Conservation (phyloP, 2,113 vertebrate genomes). For the Gallinago undulata region DNA sequence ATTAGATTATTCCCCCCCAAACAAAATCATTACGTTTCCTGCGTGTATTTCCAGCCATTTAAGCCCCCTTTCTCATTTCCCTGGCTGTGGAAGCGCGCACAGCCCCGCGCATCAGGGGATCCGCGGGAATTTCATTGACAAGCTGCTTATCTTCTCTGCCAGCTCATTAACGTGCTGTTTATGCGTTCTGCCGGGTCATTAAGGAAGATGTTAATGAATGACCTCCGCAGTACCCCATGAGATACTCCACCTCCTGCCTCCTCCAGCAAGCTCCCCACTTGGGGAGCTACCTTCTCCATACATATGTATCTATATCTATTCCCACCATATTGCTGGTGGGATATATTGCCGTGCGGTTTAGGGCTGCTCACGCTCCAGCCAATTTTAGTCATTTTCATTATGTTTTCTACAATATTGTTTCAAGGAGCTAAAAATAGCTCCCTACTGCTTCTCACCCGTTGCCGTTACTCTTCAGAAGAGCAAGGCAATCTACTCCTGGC, state of each 20-base stretch:
- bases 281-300: neutral
- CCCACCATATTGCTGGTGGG: neutral
- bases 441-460: neutral
- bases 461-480: neutral
- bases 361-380: neutral
- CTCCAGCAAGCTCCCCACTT: neutral
- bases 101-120: neutral
- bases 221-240: neutral
- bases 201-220: neutral
- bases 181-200: neutral
- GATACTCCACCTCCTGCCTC: neutral
- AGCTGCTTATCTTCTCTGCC: conserved; percentile 18
- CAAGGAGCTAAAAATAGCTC: neutral
- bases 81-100: neutral
- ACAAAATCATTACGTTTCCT: neutral
- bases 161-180: conserved; percentile 11
- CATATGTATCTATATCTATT: too few species aligned
- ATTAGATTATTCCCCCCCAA: neutral
- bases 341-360: fast-evolving
- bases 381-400: neutral
- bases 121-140: neutral
- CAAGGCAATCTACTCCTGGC: neutral
- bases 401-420: neutral
- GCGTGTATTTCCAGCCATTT: neutral
- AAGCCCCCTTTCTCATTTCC: neutral